These are phyloP conservation scores for Thalassoma bifasciatum DNA, from an alignment of 2,113 vertebrate genomes.

Conservation along the genomic window DNA sequence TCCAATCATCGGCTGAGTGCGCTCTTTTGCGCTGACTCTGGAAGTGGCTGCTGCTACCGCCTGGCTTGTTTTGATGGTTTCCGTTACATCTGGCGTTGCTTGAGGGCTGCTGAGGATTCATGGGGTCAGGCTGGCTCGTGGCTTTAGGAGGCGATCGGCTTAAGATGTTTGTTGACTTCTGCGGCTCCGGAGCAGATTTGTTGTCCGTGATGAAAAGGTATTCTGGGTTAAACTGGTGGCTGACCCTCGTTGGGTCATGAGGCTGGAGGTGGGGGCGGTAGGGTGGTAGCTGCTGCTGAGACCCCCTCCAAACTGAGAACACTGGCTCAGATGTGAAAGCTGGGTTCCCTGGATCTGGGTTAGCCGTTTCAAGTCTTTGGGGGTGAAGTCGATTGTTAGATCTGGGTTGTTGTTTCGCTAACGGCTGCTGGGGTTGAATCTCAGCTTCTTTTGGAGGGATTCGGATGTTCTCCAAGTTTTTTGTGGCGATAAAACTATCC, in stretches of 20 bases:
- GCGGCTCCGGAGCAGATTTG: constrained; percentile 54
- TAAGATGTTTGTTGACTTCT: constrained; percentile 58
- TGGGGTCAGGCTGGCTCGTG: constrained; percentile 75
- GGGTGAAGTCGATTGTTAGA: constrained; percentile 19
- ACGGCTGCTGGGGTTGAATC: constrained; percentile 47
- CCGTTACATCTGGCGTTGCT: constrained; percentile 29
- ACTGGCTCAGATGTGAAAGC: constrained; percentile 50
- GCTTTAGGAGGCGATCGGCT: constrained; percentile 68
- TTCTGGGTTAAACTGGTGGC: constrained; percentile 49
- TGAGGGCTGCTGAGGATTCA: constrained; percentile 53
- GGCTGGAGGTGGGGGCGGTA: constrained; percentile 53
- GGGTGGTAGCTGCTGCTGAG: constrained; percentile 51
- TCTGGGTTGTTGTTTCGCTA: constrained; percentile 55
- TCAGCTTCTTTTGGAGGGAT: constrained; percentile 45
- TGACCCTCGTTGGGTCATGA: constrained; percentile 34
- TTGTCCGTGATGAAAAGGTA: constrained; percentile 55
- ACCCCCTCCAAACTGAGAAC: constrained; percentile 53
- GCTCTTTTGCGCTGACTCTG: constrained; percentile 67
- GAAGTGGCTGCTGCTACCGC: constrained; percentile 31
- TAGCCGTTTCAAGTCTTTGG: constrained; percentile 41
- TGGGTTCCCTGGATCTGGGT: not conserved
- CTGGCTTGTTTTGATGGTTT: constrained; percentile 38
- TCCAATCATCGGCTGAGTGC: constrained; percentile 63
- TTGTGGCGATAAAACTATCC: constrained; percentile 74
- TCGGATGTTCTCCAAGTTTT: constrained; percentile 72